These are phyloP conservation scores for Frieseomelitta varia DNA, from an alignment of 1,140 invertebrate species.

Conservation along the genomic window DNA sequence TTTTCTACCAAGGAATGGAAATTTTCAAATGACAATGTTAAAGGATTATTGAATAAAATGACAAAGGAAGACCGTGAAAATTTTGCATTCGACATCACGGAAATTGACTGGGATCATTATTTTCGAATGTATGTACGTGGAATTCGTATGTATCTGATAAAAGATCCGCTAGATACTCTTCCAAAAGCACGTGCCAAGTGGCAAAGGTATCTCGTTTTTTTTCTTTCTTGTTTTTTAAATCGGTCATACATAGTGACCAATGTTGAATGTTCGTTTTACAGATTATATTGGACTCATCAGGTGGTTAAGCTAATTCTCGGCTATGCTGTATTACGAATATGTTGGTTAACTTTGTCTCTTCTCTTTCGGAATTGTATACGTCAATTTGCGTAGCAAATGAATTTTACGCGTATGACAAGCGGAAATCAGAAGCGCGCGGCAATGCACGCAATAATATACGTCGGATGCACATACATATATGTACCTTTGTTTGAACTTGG, in stretches of 20 bases:
- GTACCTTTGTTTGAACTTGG: too few species aligned
- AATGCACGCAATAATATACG: background rate
- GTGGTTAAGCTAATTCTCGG: conserved; percentile 74
- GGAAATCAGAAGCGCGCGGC: background rate
- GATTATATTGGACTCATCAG: conserved; percentile 81
- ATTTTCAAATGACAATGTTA: conserved; percentile 85
- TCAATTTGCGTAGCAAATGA: background rate
- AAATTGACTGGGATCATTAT: conserved; percentile 84
- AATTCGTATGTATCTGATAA: conserved; percentile 84
- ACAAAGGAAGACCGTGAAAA: conserved; percentile 84
- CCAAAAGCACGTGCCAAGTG: conserved; percentile 81
- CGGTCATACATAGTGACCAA: too few species aligned
- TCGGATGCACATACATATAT: background rate
- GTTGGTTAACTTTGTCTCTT: conserved; percentile 68
- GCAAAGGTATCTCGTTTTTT: conserved; percentile 76
- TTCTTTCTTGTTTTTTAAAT: background rate
- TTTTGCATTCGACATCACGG: conserved; percentile 87
- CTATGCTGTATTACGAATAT: conserved; percentile 71
- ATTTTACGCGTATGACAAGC: background rate
- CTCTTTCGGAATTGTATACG: conserved; percentile 15
- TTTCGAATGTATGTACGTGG: conserved; percentile 84
- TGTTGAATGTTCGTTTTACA: conserved; percentile 59
- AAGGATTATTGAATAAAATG: conserved; percentile 84
- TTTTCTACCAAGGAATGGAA: conserved; percentile 88
- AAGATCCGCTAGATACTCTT: conserved; percentile 84